Percentiles rank a stretch among this genome's conserved stretches.
These are phyloP conservation scores for Zonitis immaculata DNA, from an alignment of 2,888 invertebrate species.

Conservation along the genomic window DNA sequence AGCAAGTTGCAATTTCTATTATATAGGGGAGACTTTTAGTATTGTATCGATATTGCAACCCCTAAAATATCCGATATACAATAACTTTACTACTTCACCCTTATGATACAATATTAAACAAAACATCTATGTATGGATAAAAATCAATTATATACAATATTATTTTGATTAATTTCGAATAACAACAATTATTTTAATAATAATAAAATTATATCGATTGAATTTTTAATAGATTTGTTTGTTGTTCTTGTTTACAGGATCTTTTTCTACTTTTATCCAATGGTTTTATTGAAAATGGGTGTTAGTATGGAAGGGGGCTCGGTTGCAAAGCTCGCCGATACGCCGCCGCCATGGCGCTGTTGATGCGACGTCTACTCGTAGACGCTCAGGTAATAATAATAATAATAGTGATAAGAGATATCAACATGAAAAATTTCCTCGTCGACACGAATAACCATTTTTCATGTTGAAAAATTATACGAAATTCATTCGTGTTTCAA, in stretches of 20 bases:
- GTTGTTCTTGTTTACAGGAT: too few relatives aligned
- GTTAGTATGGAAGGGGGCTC: slow-evolving; percentile 25
- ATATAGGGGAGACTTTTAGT: slow-evolving; percentile 12
- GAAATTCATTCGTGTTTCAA: too few relatives aligned
- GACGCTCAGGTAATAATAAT: slow-evolving; percentile 71
- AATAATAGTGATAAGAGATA: neutral
- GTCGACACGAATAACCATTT: too few relatives aligned
- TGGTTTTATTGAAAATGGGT: slow-evolving; percentile 3
- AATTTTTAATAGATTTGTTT: too few relatives aligned
- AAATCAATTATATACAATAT: too few relatives aligned
- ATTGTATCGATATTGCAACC: slow-evolving; percentile 18
- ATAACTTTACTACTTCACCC: slow-evolving; percentile 7
- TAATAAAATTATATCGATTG: too few relatives aligned
- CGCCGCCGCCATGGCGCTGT: slow-evolving; percentile 77
- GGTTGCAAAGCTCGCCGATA: slow-evolving; percentile 54
- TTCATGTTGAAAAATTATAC: too few relatives aligned
- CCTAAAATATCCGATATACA: slow-evolving; percentile 11
- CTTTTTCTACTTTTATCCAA: too few relatives aligned
- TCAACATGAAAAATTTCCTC: neutral
- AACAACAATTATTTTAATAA: too few relatives aligned
- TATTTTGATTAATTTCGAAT: too few relatives aligned
- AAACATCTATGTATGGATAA: too few relatives aligned
- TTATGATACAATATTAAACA: too few relatives aligned
- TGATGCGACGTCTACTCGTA: slow-evolving; percentile 80
- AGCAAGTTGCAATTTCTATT: slow-evolving; percentile 16